Conservation (phyloP, 1,140 invertebrate genomes). For the Kradibia gibbosae region DNA sequence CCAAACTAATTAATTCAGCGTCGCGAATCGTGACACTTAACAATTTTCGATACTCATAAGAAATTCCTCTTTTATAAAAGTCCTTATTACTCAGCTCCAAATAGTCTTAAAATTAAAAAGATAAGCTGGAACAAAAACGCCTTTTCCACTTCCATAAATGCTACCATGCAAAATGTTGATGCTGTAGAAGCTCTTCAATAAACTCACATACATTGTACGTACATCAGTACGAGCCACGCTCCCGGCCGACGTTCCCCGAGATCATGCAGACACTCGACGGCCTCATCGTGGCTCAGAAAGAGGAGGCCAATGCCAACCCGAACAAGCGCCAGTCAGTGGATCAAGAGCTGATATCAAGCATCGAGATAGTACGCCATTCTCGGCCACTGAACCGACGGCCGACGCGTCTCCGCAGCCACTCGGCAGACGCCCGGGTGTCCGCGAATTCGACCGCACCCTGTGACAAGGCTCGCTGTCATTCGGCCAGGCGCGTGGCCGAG, state of each 20-base stretch:
- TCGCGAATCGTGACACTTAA: no score
- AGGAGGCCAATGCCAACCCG: slow-evolving; percentile 59
- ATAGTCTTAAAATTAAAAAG: no score
- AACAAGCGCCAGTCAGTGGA: slow-evolving; percentile 65
- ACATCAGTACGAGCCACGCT: slow-evolving; percentile 90
- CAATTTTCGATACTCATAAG: no score
- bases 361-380: slow-evolving; percentile 65
- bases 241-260: slow-evolving; percentile 87
- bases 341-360: slow-evolving; percentile 63
- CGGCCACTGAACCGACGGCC: slow-evolving; percentile 59
- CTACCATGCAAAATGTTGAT: no score
- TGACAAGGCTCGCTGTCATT: slow-evolving; percentile 83
- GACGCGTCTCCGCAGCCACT: slow-evolving; percentile 62
- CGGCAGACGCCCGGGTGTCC: slow-evolving; percentile 67
- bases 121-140: no score
- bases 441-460: slow-evolving; percentile 70
- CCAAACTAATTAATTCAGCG: no score
- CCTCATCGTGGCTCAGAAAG: slow-evolving; percentile 68
- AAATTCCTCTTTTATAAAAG: no score
- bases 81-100: no score
- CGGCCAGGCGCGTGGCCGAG: slow-evolving; percentile 77
- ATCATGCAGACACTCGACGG: slow-evolving; percentile 75
- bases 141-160: no score
- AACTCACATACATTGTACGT: no score
- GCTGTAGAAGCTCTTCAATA: no score